A percentile compares a stretch with the other conserved stretches of the same genome.
phyloP scores from a whole-genome alignment of 2,113 vertebrate genomes.

The Ursus arctos region DNA sequence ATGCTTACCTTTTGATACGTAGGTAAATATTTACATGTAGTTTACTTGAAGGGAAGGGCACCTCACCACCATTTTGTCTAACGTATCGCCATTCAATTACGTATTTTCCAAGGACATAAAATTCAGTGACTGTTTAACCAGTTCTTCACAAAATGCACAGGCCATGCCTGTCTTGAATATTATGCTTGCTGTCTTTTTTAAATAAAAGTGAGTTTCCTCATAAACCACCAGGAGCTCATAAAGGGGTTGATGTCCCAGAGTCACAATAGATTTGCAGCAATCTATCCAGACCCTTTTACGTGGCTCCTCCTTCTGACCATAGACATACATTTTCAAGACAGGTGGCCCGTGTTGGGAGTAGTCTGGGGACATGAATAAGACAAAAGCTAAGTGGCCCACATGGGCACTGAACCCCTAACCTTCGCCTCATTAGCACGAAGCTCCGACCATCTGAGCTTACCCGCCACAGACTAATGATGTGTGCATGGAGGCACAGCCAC shows the following conservation, averaged over 20 bases:
- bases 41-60: background rate
- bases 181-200: background rate
- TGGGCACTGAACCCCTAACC: slow-evolving; percentile 77
- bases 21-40: background rate
- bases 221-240: background rate
- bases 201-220: background rate
- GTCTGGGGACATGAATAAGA: slow-evolving; percentile 55
- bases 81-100: background rate
- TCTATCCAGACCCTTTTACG: background rate
- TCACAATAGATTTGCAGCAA: background rate
- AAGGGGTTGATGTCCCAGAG: background rate
- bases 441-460: slow-evolving; percentile 77
- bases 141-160: background rate
- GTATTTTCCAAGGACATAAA: background rate
- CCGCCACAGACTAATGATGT: slow-evolving; percentile 68
- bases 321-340: slow-evolving; percentile 67
- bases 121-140: background rate
- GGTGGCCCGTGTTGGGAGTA: slow-evolving; percentile 59
- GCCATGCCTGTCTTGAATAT: background rate
- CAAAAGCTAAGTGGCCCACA: slow-evolving; percentile 78
- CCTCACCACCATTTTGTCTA: background rate
- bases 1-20: background rate
- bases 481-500: background rate
- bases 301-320: slow-evolving; percentile 8
- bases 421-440: slow-evolving; percentile 68